Evolutionary conservation across 2,113 vertebrate species (phyloP), one percentile per base, ranked within the genome.

Genomic region (Heteronetta atricapilla): DNA sequence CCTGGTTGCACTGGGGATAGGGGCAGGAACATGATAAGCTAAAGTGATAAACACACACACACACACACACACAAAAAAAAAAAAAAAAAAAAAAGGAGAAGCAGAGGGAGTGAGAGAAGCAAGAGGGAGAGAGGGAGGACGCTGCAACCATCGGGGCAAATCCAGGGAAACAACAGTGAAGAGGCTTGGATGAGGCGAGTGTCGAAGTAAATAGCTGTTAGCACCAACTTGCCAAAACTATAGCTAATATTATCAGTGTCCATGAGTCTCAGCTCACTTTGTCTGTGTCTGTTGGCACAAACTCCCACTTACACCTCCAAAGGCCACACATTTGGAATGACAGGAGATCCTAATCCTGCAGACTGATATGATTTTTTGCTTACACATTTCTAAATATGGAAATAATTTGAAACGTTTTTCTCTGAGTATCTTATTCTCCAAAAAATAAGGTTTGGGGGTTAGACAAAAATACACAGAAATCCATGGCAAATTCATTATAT

Each of bases 251-350:
- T 52, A 34, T 48, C 33, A 42, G 17, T 36, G 23, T 36, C 58
- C 0, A 0, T 28, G 48, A 83, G 33, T 16, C 15, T 80, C 60
- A 38, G 20, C 55, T 90, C 55, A 38, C 0, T 0, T 59, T 82
- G 69, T 79, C 48, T 79, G 6, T 25, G 36, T 16, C 77, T 89
- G 46, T 34, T 88, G 82, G 52, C 64, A 88, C 59, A 82, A 63
- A 59, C 42, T 28, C 38, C 31, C 22, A 40, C 13, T n/a, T 64
- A 29, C 5, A 2, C 26, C 60, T 7, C 28, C 3, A 1, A 82
- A 50, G 15, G 40, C 22, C 60, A 42, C 22, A 9, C 34, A 21
- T 36, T 67, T 88, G 46, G 59, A 85, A 95, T 36, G 40, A 68
- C 19, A 48, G 52, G 75, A 68, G 34, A 16, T 73, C 28, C 13